Evolutionary conservation across 2,113 vertebrate genomes (phyloP).

Genomic region (Raphicerus campestris): DNA sequence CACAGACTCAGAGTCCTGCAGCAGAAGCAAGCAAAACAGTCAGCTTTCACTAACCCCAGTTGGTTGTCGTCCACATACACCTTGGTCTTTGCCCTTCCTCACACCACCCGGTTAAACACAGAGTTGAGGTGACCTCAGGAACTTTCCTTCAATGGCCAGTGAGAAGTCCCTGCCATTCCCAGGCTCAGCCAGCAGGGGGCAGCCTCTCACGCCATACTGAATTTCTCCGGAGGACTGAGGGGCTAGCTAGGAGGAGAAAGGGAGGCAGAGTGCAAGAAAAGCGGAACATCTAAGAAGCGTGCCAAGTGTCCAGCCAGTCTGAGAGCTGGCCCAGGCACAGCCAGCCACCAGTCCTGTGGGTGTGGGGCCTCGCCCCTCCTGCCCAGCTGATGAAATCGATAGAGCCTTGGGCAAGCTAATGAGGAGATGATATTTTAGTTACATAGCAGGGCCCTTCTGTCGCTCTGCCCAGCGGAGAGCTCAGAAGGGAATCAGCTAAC

Average conservation of each 20-base stretch:
- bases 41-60: background rate
- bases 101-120: background rate
- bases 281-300: background rate
- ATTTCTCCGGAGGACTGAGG: background rate
- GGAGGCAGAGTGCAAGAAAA: background rate
- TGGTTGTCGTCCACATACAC: background rate
- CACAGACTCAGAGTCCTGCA: background rate
- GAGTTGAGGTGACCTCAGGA: background rate
- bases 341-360: background rate
- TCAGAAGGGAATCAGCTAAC: background rate
- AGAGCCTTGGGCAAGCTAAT: background rate
- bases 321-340: background rate
- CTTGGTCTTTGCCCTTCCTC: background rate
- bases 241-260: background rate
- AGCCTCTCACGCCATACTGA: background rate
- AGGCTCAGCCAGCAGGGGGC: slow-evolving; percentile 12
- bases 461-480: background rate
- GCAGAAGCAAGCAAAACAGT: background rate
- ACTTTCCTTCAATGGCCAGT: background rate
- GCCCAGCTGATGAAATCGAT: background rate
- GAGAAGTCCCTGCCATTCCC: slow-evolving; percentile 11
- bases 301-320: background rate
- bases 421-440: background rate
- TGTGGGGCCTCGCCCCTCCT: background rate
- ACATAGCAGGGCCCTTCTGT: background rate